Evolutionary conservation across 2,797 vertebrate genomes (phyloP).

Genomic region (Hirundo rustica): DNA sequence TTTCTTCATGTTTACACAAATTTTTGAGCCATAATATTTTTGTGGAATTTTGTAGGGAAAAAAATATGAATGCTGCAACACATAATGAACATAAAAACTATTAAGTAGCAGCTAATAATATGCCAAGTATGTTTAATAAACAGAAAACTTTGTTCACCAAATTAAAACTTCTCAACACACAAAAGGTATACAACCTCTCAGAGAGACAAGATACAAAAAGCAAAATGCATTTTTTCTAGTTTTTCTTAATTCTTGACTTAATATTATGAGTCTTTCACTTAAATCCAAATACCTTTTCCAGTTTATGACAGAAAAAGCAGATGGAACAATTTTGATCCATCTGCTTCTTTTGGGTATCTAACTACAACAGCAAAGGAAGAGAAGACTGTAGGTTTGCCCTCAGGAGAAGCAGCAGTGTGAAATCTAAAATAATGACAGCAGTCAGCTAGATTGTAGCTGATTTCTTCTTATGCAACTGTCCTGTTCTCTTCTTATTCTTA

Average conservation of each 20-base stretch:
- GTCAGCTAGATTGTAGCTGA: neutral
- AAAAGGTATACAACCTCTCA: neutral
- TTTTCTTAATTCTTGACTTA: neutral
- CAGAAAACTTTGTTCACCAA: rapidly evolving
- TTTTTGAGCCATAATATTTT: neutral
- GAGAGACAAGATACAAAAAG: too few species aligned
- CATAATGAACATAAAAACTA: neutral
- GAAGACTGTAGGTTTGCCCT: neutral
- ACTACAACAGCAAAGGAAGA: neutral
- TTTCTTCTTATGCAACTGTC: neutral
- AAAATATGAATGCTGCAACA: neutral
- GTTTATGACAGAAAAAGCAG: neutral
- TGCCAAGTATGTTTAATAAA: neutral
- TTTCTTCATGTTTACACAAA: neutral
- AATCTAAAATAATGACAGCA: neutral
- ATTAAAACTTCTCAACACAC: neutral
- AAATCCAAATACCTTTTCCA: neutral
- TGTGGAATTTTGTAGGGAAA: neutral
- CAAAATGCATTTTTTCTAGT: neutral
- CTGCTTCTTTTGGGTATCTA: neutral
- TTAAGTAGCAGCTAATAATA: neutral
- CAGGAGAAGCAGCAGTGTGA: neutral
- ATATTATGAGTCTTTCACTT: neutral
- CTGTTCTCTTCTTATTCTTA: neutral
- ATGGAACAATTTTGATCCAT: neutral